A percentile compares a stretch with the other conserved stretches of the same genome.
phyloP scores from a whole-genome alignment of 2,113 vertebrate species.

The Centrocercus urophasianus region DNA sequence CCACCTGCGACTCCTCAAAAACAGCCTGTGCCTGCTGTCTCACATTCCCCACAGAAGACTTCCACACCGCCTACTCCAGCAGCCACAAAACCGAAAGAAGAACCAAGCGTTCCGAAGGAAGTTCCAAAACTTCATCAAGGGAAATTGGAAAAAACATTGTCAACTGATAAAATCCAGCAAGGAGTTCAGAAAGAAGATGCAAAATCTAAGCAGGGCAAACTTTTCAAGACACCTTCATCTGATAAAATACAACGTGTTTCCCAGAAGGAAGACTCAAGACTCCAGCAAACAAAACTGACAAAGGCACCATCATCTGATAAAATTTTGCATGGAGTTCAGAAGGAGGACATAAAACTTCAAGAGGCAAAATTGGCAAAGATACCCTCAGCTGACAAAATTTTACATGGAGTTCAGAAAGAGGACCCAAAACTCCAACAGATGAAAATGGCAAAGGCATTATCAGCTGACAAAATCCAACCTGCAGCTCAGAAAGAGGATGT shows the following conservation, averaged over 20 bases:
- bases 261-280: slow-evolving; percentile 58
- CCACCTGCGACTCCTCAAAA: slow-evolving; percentile 58
- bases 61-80: not conserved
- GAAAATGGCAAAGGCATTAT: slow-evolving; percentile 62
- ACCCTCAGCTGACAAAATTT: slow-evolving; percentile 60
- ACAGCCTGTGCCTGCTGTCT: slow-evolving; percentile 55
- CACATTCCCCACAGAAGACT: slow-evolving; percentile 56
- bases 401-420: slow-evolving; percentile 58
- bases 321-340: slow-evolving; percentile 43
- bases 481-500: slow-evolving; percentile 7
- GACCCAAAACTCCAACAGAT: slow-evolving; percentile 54
- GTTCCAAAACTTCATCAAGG: slow-evolving; percentile 52
- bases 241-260: slow-evolving; percentile 56
- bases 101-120: slow-evolving; percentile 62
- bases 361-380: slow-evolving; percentile 50
- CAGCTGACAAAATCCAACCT: slow-evolving; percentile 65
- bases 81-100: slow-evolving; percentile 67
- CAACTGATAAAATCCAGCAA: slow-evolving; percentile 61
- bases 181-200: slow-evolving; percentile 51
- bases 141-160: slow-evolving; percentile 53
- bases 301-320: slow-evolving; percentile 58
- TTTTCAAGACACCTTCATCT: slow-evolving; percentile 59
- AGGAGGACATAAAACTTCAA: not conserved
- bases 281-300: slow-evolving; percentile 63
- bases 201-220: slow-evolving; percentile 56